Base-by-base conservation (phyloP, 2,888 invertebrate species). In the Epirrhoe alternata region DNA sequence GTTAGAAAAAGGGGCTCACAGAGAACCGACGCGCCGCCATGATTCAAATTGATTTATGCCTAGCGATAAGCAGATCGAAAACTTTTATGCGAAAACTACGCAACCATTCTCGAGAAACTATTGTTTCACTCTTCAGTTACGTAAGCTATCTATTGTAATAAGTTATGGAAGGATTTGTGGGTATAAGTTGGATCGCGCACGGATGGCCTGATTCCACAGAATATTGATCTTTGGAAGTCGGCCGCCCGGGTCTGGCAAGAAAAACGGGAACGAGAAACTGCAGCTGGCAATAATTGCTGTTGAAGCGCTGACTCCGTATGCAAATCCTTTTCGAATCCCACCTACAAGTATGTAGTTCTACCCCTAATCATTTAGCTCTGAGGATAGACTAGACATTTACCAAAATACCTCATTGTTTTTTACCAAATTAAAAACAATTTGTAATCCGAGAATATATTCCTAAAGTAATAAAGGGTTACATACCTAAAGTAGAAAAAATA, bases 1-100 rank as follows among this genome's bases (percentile, higher is more conserved):
- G 82, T 86, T 81, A 83, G 86, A 88, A 89, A 90, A 90, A 89
- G 87, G 72, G 89, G 85, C 87, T 84, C 83, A 80, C 75, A 82
- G 76, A 84, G 84, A 84, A 87, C 88, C 86, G 82, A 87, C 84
- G 86, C 68, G 77, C 79, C 63, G 77, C 86, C 85, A 87, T 86
- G 86, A 85, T 81, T 89, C 90, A 89, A 90, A 90, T 90, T 92
- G 92, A 92, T 92, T 92, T 92, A 92, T 89, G 83, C 79, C 81
- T 69, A 72, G 73, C 85, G 88, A 88, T 91, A 90, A 88, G 86
- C 87, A 89, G 84, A 90, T 89, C 85, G 82, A 80, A 82, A 87
- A 87, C 76, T 87, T 74, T 86, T 81, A 76, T 75, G 65, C 71
- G 67, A 70, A 69, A 69, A 70, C 70, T 77, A 75, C 75, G 74